Evolutionary conservation across 2,888 invertebrate species (phyloP).

Genomic region (Leptogaster cylindrica): DNA sequence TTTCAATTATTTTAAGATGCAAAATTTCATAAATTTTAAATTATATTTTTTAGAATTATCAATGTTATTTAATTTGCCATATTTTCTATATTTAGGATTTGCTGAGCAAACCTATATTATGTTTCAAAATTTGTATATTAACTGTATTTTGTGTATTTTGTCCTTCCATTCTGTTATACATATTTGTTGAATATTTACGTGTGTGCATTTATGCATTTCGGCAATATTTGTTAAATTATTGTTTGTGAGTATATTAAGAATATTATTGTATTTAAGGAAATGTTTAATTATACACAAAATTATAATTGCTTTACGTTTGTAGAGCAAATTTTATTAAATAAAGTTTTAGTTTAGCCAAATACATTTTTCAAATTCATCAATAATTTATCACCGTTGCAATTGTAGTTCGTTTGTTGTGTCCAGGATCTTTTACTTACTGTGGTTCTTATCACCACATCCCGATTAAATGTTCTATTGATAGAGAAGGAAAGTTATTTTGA

Average conservation of each 20-base stretch:
- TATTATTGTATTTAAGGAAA: constrained; percentile 13
- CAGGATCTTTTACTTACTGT: no score
- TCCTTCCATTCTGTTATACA: neutral
- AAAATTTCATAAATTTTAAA: no score
- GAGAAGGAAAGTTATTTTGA: no score
- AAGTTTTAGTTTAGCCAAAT: constrained; percentile 23
- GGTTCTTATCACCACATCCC: no score
- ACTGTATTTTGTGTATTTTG: neutral
- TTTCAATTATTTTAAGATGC: no score
- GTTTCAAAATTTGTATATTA: neutral
- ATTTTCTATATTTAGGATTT: constrained; percentile 25
- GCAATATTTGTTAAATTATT: constrained; percentile 1
- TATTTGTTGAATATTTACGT: constrained; percentile 12
- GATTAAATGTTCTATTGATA: no score
- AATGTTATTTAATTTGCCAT: constrained; percentile 14
- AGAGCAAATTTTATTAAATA: constrained; percentile 25
- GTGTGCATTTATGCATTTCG: neutral
- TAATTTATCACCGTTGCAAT: no score
- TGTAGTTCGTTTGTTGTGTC: no score
- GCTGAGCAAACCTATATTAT: constrained; percentile 17
- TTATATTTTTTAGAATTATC: constrained; percentile 1
- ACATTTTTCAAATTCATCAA: no score
- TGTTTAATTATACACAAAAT: constrained; percentile 1
- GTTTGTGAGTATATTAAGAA: constrained; percentile 13
- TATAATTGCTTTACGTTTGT: constrained; percentile 25